A percentile compares a stretch with the other conserved stretches of the same genome.
These are phyloP conservation scores for Pterocles gutturalis DNA, from an alignment of 2,113 vertebrate genomes.

Conservation along the genomic window DNA sequence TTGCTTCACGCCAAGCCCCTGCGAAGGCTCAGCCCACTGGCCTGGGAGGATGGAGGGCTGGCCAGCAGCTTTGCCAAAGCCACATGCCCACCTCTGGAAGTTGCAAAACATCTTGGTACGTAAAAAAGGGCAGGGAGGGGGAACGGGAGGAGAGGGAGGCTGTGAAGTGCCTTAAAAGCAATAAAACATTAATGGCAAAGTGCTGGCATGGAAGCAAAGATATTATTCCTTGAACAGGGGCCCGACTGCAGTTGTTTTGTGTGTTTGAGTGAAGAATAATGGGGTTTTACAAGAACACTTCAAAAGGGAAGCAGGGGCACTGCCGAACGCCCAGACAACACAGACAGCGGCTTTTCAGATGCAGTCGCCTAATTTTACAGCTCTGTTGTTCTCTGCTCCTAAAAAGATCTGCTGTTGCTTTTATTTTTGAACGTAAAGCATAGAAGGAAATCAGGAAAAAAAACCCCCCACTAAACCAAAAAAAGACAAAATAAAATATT, in stretches of 20 bases:
- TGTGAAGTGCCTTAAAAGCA: not conserved
- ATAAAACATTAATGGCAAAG: not conserved
- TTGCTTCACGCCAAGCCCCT: not conserved
- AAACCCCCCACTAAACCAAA: not conserved
- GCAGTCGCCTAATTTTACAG: not conserved
- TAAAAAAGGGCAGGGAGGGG: too few species aligned
- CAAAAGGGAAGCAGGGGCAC: not conserved
- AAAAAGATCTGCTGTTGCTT: not conserved
- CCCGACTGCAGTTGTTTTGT: not conserved
- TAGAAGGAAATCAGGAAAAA: not conserved
- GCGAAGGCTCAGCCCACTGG: fast-evolving
- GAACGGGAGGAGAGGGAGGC: not conserved
- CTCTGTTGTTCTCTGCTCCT: not conserved
- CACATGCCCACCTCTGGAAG: not conserved
- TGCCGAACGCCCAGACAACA: not conserved
- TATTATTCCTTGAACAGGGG: not conserved
- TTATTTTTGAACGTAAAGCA: not conserved
- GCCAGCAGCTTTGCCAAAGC: not conserved
- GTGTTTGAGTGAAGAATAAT: not conserved
- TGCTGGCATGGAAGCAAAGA: not conserved
- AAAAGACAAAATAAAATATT: not conserved
- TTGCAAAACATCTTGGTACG: not conserved
- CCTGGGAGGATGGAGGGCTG: fast-evolving
- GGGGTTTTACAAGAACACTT: not conserved
- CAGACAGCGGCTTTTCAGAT: not conserved